Conservation (phyloP, 2,888 invertebrate genomes). For the Ligdia adustata region DNA sequence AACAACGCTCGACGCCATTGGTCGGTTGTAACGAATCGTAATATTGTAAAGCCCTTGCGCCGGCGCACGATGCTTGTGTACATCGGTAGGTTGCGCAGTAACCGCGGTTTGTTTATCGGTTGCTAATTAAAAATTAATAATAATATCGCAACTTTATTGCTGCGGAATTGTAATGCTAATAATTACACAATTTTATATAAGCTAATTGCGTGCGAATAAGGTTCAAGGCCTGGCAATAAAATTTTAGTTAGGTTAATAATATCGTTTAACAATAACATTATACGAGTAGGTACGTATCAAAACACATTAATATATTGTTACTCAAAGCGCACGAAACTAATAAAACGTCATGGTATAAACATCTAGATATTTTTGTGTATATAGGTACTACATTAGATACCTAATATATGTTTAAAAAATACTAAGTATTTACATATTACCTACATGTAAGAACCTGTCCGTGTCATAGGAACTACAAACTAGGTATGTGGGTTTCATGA, state of each 20-base stretch:
- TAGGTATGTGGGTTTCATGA: too few relatives aligned
- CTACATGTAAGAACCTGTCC: too few relatives aligned
- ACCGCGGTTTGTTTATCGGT: constrained; percentile 4
- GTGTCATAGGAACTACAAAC: too few relatives aligned
- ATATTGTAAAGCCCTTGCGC: constrained; percentile 18
- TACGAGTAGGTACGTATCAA: too few relatives aligned
- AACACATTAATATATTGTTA: too few relatives aligned
- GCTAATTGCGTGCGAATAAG: background rate
- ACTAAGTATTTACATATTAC: too few relatives aligned
- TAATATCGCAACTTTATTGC: background rate
- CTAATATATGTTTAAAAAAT: too few relatives aligned
- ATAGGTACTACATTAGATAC: too few relatives aligned
- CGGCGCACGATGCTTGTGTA: constrained; percentile 6
- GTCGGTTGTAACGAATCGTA: constrained; percentile 41
- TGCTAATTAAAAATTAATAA: constrained; percentile 11
- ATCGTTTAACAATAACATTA: background rate
- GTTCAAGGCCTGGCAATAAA: background rate
- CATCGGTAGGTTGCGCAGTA: background rate
- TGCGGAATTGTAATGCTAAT: background rate
- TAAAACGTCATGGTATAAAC: too few relatives aligned
- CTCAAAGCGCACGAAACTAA: too few relatives aligned
- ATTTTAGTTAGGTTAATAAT: background rate
- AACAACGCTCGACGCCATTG: constrained; percentile 58
- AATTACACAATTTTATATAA: background rate
- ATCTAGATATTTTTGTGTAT: too few relatives aligned